Evolutionary conservation across 2,113 vertebrate genomes (phyloP), one percentile per base, ranked within the genome.

Genomic region (Xenopus laevis): DNA sequence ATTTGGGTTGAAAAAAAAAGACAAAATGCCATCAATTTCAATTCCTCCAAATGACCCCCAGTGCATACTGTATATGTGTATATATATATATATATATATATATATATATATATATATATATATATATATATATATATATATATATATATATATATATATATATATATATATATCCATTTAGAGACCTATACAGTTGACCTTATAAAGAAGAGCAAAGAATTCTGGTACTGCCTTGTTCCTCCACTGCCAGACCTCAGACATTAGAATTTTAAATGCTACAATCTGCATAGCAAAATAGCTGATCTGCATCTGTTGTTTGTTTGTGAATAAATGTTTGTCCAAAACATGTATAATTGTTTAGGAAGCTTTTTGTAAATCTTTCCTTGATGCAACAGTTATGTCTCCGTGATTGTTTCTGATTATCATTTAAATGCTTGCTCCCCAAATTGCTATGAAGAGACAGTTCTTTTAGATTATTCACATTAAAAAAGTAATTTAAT

Each of bases 181-280:
- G 2, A 40, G 33, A 40, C 6, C 33, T 40, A 40, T 58, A 45
- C 33, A 23, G 45, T 40, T 21, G 33, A 5, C 58, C 30, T 71
- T 40, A 60, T 20, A 47, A 21, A 33, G 44, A 46, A 70, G 11
- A 59, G 68, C n/a, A 46, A 15, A 45, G 33, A 60, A 58, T 69
- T 44, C 13, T 45, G 7, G 16, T 13, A 13, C 52, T 58, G 18
- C 13, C 40, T 33, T 18, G 18, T 13, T 33, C 8, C 67, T 69
- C 13, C n/a, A n/a, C 57, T 59, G 55, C 57, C 33, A 59, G 33
- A 18, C 53, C 55, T 70, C 55, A 59, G 58, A 27, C 58, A 60
- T 60, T 61, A 46, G 21, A 60, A 45, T 61, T 4, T 40, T 59
- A 6, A 23, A 10, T 23, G 57, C 55, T 60, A 13, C 57, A 16